Evolutionary conservation across 1,140 invertebrate genomes (phyloP).

Genomic region (Branchinecta lynchi): DNA sequence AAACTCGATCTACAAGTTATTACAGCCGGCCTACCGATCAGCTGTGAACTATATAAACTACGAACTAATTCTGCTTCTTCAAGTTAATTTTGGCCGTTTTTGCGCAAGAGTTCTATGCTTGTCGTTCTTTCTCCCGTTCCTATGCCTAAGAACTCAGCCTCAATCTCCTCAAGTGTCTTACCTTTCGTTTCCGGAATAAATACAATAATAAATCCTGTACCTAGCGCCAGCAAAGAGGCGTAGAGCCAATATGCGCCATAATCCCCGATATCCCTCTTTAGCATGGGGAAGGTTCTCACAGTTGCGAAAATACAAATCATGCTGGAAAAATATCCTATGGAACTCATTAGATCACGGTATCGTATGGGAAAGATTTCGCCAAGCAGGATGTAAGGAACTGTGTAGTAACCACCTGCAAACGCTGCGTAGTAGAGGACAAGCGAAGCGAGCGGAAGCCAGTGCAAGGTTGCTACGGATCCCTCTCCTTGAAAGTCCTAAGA

Average conservation of each 20-base stretch:
- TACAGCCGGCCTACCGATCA: no score
- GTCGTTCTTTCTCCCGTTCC: no score
- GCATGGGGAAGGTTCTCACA: slow-evolving; percentile 43
- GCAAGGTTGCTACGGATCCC: slow-evolving; percentile 37
- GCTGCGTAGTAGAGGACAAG: slow-evolving; percentile 71
- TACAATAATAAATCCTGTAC: slow-evolving; percentile 46
- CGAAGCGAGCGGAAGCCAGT: slow-evolving; percentile 61
- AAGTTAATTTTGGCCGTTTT: no score
- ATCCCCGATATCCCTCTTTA: slow-evolving; percentile 39
- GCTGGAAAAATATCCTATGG: slow-evolving; percentile 32
- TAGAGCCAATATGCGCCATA: slow-evolving; percentile 54
- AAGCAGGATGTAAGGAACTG: slow-evolving; percentile 37
- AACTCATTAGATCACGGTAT: slow-evolving; percentile 33
- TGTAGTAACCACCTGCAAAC: slow-evolving; percentile 64
- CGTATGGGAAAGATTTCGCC: slow-evolving; percentile 36
- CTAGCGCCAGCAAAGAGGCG: slow-evolving; percentile 44
- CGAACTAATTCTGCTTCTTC: no score
- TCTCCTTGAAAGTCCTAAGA: no score
- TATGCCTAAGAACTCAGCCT: no score
- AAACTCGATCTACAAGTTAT: no score
- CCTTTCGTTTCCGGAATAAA: slow-evolving; percentile 65
- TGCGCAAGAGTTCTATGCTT: no score
- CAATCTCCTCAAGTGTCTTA: slow-evolving; percentile 53
- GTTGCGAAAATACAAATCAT: slow-evolving; percentile 35
- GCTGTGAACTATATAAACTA: no score